Base-by-base conservation (phyloP, 2,888 invertebrate genomes). In the Sturmia bella region DNA sequence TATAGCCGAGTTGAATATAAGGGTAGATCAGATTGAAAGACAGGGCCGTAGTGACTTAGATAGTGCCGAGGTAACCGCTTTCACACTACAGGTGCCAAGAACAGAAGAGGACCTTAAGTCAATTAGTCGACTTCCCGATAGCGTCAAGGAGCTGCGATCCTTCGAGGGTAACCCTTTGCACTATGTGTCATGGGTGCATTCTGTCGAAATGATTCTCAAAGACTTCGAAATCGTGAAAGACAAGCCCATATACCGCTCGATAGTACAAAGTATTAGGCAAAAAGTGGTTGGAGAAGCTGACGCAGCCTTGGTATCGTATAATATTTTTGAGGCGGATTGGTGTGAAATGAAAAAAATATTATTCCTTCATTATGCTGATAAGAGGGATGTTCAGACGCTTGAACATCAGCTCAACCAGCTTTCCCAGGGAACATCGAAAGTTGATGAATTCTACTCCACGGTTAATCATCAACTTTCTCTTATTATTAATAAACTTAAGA, bases 351-450 rank as follows among this genome's bases (percentile, higher is more conserved):
- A 0, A 85, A 61, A 27, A 56, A 73, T 75, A 19, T 61, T 84
- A 7, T 84, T 81, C 3, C 74, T 85, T 9, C 84, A 84, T n/a
- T 84, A 84, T 37, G 84, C 84, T 0, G 84, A 84, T 24, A 86
- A 85, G 32, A 57, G 83, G 21, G 85, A 85, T 50, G 37, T 84
- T 0, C 63, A 82, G 11, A 84, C 83, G 0, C 41, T 84, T 1
- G 76, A 85, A 50, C 83, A 85, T 50, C 80, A 86, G 57, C 43
- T 85, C 0, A 79, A 69, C 57, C 70, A 75, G 21, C 48, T 85
- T 3, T 41, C 78, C 0, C 85, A 84, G 52, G 64, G 77, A 15
- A 70, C 64, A 54, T 21, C 21, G 63, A 82, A 56, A 19, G 63
- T 61, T 32, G 76, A 85, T 11, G 79, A 83, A 50, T 85, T 84